These are phyloP conservation scores for Ochropacha duplaris DNA, from an alignment of 2,888 invertebrate species.

Conservation along the genomic window DNA sequence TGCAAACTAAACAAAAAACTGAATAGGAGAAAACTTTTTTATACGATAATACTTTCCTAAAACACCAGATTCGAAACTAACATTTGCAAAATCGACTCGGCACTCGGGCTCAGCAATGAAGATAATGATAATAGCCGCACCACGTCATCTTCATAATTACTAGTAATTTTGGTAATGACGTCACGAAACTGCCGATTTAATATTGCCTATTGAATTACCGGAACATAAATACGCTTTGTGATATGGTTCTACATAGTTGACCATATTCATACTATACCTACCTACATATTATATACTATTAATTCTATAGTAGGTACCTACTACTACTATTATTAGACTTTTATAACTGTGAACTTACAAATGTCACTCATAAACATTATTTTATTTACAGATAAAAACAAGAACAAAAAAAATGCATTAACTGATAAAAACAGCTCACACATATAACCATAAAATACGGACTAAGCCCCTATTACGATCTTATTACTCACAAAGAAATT, in stretches of 20 bases:
- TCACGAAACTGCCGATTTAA: background rate
- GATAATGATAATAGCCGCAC: background rate
- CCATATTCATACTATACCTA: no score
- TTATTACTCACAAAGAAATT: constrained; percentile 1
- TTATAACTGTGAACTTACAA: no score
- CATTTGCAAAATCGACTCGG: background rate
- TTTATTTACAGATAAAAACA: no score
- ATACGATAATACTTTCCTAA: background rate
- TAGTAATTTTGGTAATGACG: background rate
- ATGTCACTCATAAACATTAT: no score
- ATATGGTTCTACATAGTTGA: no score
- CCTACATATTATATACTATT: no score
- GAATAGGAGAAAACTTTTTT: background rate
- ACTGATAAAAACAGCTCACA: background rate
- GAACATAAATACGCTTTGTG: background rate
- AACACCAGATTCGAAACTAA: background rate
- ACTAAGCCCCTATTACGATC: background rate
- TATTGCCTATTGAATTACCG: background rate
- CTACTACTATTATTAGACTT: no score
- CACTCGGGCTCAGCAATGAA: background rate
- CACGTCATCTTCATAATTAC: background rate
- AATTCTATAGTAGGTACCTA: no score
- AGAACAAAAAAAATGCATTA: no score
- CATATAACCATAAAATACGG: background rate
- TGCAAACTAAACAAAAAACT: background rate